Percentiles rank a stretch among this genome's conserved stretches.
Evolutionary conservation across 2,797 vertebrate genomes (phyloP).

Genomic region (Myotis myotis): DNA sequence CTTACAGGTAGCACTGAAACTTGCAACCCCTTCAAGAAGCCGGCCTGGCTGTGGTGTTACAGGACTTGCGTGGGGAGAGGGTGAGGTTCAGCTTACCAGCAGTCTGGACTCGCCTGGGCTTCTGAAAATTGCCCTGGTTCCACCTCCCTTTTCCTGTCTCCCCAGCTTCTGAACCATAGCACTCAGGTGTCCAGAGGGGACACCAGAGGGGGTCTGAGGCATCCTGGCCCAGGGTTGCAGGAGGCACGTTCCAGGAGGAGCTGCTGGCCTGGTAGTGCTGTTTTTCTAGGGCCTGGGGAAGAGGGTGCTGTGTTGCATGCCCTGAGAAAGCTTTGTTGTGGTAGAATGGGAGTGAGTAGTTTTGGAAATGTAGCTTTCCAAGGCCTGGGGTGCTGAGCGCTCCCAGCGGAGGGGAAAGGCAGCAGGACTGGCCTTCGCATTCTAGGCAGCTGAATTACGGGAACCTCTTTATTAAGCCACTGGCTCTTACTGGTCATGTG

Average conservation of each 20-base stretch:
- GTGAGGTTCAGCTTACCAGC: no score
- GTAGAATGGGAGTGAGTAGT: background rate
- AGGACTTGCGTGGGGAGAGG: background rate
- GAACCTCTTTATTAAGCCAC: no score
- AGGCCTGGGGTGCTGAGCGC: no score
- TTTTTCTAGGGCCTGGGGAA: background rate
- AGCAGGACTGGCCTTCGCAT: no score
- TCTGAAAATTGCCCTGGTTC: background rate
- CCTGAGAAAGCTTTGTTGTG: constrained; percentile 29
- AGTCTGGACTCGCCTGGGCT: no score
- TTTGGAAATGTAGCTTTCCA: no score
- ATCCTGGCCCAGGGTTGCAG: background rate
- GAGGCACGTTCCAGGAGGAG: background rate
- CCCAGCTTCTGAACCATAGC: background rate
- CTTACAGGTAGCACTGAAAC: no score
- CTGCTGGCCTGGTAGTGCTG: background rate
- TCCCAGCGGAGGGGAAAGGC: no score
- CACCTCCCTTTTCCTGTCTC: background rate
- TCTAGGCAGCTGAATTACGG: no score
- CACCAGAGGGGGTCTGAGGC: background rate
- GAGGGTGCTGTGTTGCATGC: constrained; percentile 5
- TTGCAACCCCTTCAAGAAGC: background rate
- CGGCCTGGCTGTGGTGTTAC: background rate
- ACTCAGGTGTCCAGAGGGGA: no score
- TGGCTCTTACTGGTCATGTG: no score